These are phyloP conservation scores for Polypedilum pembai DNA, from an alignment of 1,140 invertebrate species.

Conservation along the genomic window DNA sequence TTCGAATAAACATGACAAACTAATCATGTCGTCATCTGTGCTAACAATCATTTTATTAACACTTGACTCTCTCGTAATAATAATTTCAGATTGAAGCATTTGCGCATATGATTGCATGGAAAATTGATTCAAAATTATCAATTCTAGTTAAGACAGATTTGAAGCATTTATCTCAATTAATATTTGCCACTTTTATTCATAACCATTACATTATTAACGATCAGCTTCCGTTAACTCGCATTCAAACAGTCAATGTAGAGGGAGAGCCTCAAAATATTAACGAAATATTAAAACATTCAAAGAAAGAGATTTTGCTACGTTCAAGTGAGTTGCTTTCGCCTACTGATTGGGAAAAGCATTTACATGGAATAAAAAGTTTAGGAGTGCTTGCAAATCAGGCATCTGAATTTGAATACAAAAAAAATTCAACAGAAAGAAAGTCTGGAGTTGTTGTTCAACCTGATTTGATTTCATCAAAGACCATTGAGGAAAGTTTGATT, in stretches of 20 bases:
- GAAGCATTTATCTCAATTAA: conserved; percentile 53
- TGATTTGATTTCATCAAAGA: conserved; percentile 34
- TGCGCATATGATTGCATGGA: conserved; percentile 57
- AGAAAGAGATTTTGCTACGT: conserved; percentile 34
- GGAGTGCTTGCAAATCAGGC: conserved; percentile 41
- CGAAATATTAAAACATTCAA: conserved; percentile 39
- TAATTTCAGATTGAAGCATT: conserved; percentile 55
- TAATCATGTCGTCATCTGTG: not conserved
- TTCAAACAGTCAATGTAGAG: conserved; percentile 51
- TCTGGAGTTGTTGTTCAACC: conserved; percentile 33
- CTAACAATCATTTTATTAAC: not conserved
- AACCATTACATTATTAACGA: conserved; percentile 55
- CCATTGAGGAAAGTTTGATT: conserved; percentile 27
- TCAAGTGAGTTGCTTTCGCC: conserved; percentile 31
- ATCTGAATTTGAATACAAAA: conserved; percentile 39
- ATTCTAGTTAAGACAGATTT: conserved; percentile 57
- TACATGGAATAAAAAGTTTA: conserved; percentile 37
- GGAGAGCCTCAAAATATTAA: conserved; percentile 47
- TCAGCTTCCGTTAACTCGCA: conserved; percentile 52
- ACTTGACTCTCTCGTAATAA: not conserved
- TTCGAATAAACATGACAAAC: not conserved
- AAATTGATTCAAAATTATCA: conserved; percentile 51
- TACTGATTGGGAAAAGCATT: conserved; percentile 40
- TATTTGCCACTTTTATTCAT: conserved; percentile 50
- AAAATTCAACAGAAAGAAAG: conserved; percentile 38